phyloP scores from a whole-genome alignment of 2,797 vertebrate species.

The Denticeps clupeoides region DNA sequence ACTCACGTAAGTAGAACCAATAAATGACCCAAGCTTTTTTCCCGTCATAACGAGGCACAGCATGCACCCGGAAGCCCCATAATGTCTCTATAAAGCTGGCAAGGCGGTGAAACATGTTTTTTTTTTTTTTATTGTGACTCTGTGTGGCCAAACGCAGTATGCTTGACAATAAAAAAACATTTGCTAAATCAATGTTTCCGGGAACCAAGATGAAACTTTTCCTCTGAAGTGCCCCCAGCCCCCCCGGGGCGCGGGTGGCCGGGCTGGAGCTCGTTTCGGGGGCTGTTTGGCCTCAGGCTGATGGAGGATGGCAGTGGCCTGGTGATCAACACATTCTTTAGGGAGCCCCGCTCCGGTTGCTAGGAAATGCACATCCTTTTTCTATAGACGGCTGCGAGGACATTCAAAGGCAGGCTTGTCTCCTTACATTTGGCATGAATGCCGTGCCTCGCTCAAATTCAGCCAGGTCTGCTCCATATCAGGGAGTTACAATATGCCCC shows the following conservation, averaged over 20 bases:
- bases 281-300: conserved; percentile 38
- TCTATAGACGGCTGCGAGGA: conserved; percentile 54
- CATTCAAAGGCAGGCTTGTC: conserved; percentile 42
- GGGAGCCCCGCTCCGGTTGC: conserved; percentile 49
- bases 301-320: conserved; percentile 47
- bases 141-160: conserved; percentile 48
- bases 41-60: no score
- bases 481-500: background rate
- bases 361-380: conserved; percentile 59
- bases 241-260: conserved; percentile 28
- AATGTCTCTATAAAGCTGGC: no score
- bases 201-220: conserved; percentile 30
- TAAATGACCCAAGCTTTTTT: conserved; percentile 24
- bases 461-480: conserved; percentile 51
- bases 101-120: conserved; percentile 34
- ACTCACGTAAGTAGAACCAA: conserved; percentile 66
- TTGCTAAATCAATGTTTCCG: conserved; percentile 50
- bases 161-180: conserved; percentile 51
- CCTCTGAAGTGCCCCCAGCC: conserved; percentile 16
- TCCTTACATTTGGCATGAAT: conserved; percentile 36
- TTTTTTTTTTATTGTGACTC: conserved; percentile 51
- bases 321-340: conserved; percentile 58
- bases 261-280: conserved; percentile 17
- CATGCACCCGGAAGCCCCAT: no score
- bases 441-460: conserved; percentile 52